A percentile compares a stretch with the other conserved stretches of the same genome.
Evolutionary conservation across 2,113 vertebrate species (phyloP).

Genomic region (Ceyx margarethae): DNA sequence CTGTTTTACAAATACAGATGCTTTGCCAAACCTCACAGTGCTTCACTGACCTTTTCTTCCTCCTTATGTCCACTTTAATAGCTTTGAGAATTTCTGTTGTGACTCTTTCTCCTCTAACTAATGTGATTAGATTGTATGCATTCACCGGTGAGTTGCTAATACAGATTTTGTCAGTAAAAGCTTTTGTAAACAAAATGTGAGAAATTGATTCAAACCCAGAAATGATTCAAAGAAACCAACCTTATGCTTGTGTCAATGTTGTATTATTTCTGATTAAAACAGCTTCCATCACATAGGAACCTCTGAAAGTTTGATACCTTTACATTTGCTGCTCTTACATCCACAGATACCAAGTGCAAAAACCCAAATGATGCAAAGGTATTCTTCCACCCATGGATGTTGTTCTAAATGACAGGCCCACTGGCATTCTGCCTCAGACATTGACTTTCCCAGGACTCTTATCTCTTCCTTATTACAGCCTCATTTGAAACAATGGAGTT

Average conservation of each 20-base stretch:
- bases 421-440: neutral
- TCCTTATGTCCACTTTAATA: neutral
- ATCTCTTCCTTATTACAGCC: neutral
- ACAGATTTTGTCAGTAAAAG: neutral
- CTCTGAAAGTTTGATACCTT: neutral
- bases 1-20: constrained; percentile 11
- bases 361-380: neutral
- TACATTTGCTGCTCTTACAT: neutral
- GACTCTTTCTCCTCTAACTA: constrained; percentile 41
- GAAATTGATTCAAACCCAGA: neutral
- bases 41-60: constrained; percentile 52
- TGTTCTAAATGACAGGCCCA: neutral
- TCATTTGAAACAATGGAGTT: neutral
- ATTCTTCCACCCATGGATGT: neutral
- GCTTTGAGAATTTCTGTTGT: constrained; percentile 50
- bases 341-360: neutral
- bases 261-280: neutral
- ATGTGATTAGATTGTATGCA: neutral
- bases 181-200: neutral
- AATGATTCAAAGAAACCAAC: neutral
- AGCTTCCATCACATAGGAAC: neutral
- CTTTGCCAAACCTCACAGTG: constrained; percentile 65
- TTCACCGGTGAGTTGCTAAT: neutral
- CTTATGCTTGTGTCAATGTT: neutral
- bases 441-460: neutral